Evolutionary conservation across 1,140 invertebrate genomes (phyloP), one percentile per base, ranked within the genome.

Genomic region (Meloidogyne hapla): DNA sequence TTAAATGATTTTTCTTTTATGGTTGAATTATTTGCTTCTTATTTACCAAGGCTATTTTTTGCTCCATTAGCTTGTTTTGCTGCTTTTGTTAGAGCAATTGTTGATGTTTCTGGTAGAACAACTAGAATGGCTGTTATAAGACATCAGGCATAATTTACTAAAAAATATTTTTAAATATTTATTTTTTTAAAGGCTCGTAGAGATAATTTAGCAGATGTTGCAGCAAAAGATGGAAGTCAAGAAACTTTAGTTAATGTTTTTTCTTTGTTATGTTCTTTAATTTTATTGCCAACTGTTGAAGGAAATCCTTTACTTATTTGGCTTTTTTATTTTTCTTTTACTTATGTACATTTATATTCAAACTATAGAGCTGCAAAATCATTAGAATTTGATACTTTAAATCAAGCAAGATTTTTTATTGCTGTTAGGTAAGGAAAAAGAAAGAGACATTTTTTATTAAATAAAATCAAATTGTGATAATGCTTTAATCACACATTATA

Each of bases 171-270:
- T 80, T 26, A 45, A 15, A 15, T 15, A 15, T 26, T 21, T 26
- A 10, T 48, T 28, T 23, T 76, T 77, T 82, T 84, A 25, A 88
- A 92, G 90, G 93, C 94, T 0, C 88, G 93, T 65, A 88, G 91
- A 77, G 92, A 93, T 77, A 98, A 98, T 88, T 91, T 95, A 87
- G 95, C 93, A 1, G 91, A 98, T 89, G 93, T 98, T 0, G 92
- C 93, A 5, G 94, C 94, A 1, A 98, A 98, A 90, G 96, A 98
- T 88, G 93, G 93, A 10, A 94, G 93, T 80, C 96, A 98, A 90
- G 95, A 98, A 87, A 97, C 94, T 0, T 91, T 94, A 80, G 94
- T 97, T 23, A 97, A 97, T 89, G 89, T 97, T 42, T 33, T 76
- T 28, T 84, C 48, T 38, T 45, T 80, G 45, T 21, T 83, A 38